A percentile compares a stretch with the other conserved stretches of the same genome.
These are phyloP conservation scores for Tokudaia tokunoshimensis DNA, from an alignment of 2,797 vertebrate species.

Conservation along the genomic window DNA sequence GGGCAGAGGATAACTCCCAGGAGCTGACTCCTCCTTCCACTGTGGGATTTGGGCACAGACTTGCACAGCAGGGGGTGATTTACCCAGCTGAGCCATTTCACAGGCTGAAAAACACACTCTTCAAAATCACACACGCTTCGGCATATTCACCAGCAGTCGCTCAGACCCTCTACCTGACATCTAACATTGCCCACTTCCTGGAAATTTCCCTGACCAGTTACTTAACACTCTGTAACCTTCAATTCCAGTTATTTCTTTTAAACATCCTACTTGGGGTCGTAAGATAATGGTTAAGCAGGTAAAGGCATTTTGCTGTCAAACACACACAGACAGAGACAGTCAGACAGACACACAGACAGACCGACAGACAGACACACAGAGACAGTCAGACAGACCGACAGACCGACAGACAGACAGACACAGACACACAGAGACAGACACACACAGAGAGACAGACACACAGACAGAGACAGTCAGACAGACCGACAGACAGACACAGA, in stretches of 20 bases:
- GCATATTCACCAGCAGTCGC: not conserved
- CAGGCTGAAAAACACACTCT: not conserved
- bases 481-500: not conserved
- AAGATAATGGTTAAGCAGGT: not conserved
- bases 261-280: not conserved
- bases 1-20: not conserved
- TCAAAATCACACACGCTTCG: not conserved
- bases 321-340: not conserved
- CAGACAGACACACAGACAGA: not conserved
- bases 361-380: too few relatives aligned
- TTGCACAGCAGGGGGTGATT: too few relatives aligned
- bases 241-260: not conserved
- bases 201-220: conserved; percentile 1
- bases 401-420: not conserved
- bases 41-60: not conserved
- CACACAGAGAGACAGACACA: too few relatives aligned
- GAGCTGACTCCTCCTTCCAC: not conserved
- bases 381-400: too few relatives aligned
- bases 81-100: not conserved
- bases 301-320: not conserved
- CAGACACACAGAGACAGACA: too few relatives aligned
- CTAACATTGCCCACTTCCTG: not conserved
- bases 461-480: too few relatives aligned
- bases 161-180: not conserved
- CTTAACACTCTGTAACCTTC: not conserved